Conservation (phyloP, 1,140 invertebrate species). For the Hyles euphorbiae region DNA sequence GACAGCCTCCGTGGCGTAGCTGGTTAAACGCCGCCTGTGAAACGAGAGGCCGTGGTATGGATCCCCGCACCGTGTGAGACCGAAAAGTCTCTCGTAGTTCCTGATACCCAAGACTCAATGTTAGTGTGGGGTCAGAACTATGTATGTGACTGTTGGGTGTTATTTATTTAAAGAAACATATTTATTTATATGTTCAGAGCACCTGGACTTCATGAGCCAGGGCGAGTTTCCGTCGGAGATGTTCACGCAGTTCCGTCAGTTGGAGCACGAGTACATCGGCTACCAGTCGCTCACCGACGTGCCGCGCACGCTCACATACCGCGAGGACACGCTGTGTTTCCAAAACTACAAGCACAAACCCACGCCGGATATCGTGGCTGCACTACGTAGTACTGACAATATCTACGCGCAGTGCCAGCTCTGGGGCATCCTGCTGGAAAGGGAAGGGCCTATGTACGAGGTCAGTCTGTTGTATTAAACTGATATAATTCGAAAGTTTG, state of each 20-base stretch:
- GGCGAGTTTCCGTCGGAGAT: slow-evolving; percentile 83
- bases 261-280: slow-evolving; percentile 94
- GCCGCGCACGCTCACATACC: slow-evolving; percentile 83
- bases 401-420: slow-evolving; percentile 89
- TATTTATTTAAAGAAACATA: no score
- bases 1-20: no score
- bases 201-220: slow-evolving; percentile 95
- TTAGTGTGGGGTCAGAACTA: no score
- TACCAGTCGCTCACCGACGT: slow-evolving; percentile 98
- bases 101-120: no score
- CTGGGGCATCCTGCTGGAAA: slow-evolving; percentile 88
- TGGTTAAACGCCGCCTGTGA: no score
- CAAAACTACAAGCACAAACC: slow-evolving; percentile 76
- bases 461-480: slow-evolving; percentile 33
- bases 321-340: slow-evolving; percentile 47
- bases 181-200: slow-evolving; percentile 78
- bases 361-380: slow-evolving; percentile 84
- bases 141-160: no score
- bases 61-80: no score
- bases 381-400: slow-evolving; percentile 81
- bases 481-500: neutral
- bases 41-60: no score
- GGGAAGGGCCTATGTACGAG: slow-evolving; percentile 88
- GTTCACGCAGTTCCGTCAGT: slow-evolving; percentile 88
- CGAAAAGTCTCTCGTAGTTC: no score